Conservation (phyloP, 2,113 vertebrate genomes). For the Pangasianodon hypophthalmus region DNA sequence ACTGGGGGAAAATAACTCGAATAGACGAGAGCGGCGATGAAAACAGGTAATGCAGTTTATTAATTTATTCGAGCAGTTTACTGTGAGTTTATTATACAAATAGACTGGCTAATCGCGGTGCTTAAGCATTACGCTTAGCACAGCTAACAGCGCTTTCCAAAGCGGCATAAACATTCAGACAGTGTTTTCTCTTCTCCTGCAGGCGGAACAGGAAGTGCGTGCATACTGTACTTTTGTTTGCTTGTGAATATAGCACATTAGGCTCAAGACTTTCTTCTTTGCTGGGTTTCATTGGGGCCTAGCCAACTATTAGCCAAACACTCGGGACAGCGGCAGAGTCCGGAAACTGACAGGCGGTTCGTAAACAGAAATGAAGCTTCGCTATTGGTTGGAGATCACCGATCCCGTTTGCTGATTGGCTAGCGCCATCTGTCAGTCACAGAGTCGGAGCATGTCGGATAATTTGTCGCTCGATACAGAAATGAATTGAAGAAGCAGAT, state of each 20-base stretch:
- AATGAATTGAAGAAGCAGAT: neutral
- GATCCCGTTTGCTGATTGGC: constrained; percentile 59
- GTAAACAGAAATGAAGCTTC: constrained; percentile 44
- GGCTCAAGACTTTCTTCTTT: constrained; percentile 68
- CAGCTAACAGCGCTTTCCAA: neutral
- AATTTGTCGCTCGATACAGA: neutral
- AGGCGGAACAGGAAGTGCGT: neutral
- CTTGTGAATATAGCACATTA: constrained; percentile 26
- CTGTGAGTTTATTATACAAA: too few species aligned
- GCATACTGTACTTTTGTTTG: neutral
- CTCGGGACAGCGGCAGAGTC: constrained; percentile 54
- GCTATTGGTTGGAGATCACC: constrained; percentile 47
- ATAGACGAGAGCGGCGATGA: neutral
- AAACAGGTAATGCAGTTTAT: neutral
- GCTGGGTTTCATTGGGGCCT: constrained; percentile 73
- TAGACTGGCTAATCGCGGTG: neutral
- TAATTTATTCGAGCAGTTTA: neutral
- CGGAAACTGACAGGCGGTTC: constrained; percentile 52
- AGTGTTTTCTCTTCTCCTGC: neutral
- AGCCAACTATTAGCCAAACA: constrained; percentile 62
- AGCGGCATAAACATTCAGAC: neutral
- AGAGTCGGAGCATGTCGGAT: neutral
- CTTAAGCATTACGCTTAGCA: neutral
- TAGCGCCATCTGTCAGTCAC: constrained; percentile 52
- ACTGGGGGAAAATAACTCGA: neutral